Evolutionary conservation across 2,113 vertebrate genomes (phyloP), one percentile per base, ranked within the genome.

Genomic region (Synodontis membranacea): DNA sequence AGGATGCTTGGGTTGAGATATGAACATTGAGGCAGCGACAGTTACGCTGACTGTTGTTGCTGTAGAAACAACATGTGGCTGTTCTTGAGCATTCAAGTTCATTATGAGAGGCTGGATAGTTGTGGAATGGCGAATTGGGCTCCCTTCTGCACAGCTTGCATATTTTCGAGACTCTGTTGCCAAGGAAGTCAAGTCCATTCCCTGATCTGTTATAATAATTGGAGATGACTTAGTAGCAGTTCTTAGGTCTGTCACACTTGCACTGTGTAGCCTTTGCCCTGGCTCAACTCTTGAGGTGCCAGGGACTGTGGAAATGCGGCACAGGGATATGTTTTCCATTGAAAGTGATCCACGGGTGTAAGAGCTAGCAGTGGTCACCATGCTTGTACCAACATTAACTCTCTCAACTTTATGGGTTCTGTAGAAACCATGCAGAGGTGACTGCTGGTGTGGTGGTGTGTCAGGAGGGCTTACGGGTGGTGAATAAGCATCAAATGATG

Each of bases 131-230:
- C 97, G 95, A 75, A 89, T 93, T 0, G 95, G 93, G 85, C 95
- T 93, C 42, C 95, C 95, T 83, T 98, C 98, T 92, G 96, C 85
- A 17, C 96, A 95, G 86, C 97, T 93, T 83, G 97, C 96, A 14
- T 97, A 99, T 93, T 95, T 97, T 78, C 97, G 96, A 14, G 96
- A 96, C 89, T 99, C 98, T 0, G 96, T 95, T 3, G 97, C 97
- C 82, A 99, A 92, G 21, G 97, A 98, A 0, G 97, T 99, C 82
- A 99, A 96, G 94, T 99, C 97, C 97, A 99, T 97, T 90, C 97
- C 98, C 86, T 98, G 96, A 92, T 99, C 98, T 0, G 97, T 99
- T 89, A 99, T 97, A 82, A 99, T 99, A 91, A 99, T 93, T 82
- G 98, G 97, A 0, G 96, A 92, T 23, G 95, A 92, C 84, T 97